Evolutionary conservation across 1,140 invertebrate genomes (phyloP), one percentile per base, ranked within the genome.

Genomic region (Eurosta solidaginis): DNA sequence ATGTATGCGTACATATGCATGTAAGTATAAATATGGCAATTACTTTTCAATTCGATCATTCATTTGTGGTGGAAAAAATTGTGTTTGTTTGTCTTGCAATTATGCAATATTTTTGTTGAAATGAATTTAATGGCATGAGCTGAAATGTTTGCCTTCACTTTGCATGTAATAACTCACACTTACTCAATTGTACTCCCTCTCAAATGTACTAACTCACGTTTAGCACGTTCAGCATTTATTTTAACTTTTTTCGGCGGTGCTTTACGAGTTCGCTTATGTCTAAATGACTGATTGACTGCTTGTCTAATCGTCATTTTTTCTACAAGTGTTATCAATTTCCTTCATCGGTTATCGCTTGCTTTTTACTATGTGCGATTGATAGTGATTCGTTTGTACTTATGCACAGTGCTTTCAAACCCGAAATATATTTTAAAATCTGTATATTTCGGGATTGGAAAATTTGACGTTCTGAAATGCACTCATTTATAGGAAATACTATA

Each of bases 61-160:
- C 45, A n/a, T 14, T 47, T 47, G 7, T 47, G 45, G 45, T 4
- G 14, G 12, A n/a, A 47, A 47, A 12, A 47, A 4, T 3, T 14
- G n/a, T n/a, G n/a, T 59, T 54, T 63, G 17, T 68, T 68, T 68
- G 33, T 40, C 40, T 68, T 68, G 59, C 59, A 68, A 59, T 68
- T 68, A 68, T 68, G 59, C 59, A 68, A 68, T n/a, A n/a, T 68
- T 68, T 68, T 68, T 68, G 59, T 68, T 68, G 29, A 68, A 68
- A 68, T 68, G 36, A 68, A 68, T 68, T 68, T 68, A 68, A 68
- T 68, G 59, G 59, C 29, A 68, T 68, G 59, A 40, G 59, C 59
- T 68, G 59, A 68, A 68, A 68, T 68, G 59, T 68, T 68, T 68
- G 59, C 59, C 17, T 68, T 68, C 59, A 68, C 59, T 68, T 68